Evolutionary conservation across 2,888 invertebrate species (phyloP).

Genomic region (Empis stercorea): DNA sequence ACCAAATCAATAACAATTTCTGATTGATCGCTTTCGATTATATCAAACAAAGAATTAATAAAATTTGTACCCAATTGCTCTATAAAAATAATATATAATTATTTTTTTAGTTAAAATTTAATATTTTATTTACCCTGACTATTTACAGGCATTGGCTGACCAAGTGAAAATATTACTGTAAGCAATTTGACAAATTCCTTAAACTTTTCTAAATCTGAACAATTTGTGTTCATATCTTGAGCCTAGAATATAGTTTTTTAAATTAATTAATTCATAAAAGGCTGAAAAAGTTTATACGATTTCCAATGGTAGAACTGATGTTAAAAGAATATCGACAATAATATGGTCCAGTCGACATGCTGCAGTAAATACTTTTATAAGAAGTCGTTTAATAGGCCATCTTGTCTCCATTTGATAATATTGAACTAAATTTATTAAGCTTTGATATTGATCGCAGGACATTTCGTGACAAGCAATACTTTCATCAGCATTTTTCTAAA

Average conservation of each 20-base stretch:
- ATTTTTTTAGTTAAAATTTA: neutral
- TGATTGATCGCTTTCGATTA: slow-evolving; percentile 74
- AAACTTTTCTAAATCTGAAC: slow-evolving; percentile 63
- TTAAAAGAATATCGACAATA: slow-evolving; percentile 68
- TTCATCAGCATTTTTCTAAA: slow-evolving; percentile 79
- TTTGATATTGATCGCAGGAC: slow-evolving; percentile 69
- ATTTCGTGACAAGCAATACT: slow-evolving; percentile 76
- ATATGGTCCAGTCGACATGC: slow-evolving; percentile 76
- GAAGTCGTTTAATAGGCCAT: slow-evolving; percentile 69
- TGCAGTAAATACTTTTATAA: slow-evolving; percentile 75
- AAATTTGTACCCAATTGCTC: slow-evolving; percentile 78
- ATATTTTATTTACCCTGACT: slow-evolving; percentile 58
- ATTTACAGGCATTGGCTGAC: slow-evolving; percentile 76
- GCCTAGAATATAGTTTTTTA: slow-evolving; percentile 30
- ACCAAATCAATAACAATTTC: slow-evolving; percentile 77
- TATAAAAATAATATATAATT: slow-evolving; percentile 33
- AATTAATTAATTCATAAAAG: neutral
- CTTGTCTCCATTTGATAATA: slow-evolving; percentile 94
- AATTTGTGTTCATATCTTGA: slow-evolving; percentile 63
- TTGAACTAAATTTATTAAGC: slow-evolving; percentile 71
- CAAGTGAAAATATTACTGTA: slow-evolving; percentile 82
- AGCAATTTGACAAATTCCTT: slow-evolving; percentile 72
- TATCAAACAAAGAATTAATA: slow-evolving; percentile 63
- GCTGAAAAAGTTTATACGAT: slow-evolving; percentile 43
- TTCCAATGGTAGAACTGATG: slow-evolving; percentile 82